phyloP scores from a whole-genome alignment of 1,140 invertebrate genomes.

The Rhagoletis zephyria region DNA sequence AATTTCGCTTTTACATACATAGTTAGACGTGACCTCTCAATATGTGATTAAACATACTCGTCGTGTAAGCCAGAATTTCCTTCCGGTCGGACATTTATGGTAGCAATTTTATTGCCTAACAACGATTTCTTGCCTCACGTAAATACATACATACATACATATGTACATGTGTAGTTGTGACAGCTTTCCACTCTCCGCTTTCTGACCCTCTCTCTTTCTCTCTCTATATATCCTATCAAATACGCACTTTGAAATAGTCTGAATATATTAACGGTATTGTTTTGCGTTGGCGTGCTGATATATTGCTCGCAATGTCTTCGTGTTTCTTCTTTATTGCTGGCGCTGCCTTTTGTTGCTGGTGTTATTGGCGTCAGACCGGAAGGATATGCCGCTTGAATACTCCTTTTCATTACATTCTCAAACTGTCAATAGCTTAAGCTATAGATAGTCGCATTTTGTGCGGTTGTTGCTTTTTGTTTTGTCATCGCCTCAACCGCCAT shows the following conservation, averaged over 20 bases:
- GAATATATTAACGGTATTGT: background rate
- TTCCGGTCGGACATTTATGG: too few species aligned
- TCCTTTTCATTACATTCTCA: background rate
- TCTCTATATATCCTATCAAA: too few species aligned
- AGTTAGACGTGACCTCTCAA: too few species aligned
- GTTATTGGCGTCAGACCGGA: background rate
- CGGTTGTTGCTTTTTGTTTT: background rate
- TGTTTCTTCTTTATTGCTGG: background rate
- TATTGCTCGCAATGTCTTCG: background rate
- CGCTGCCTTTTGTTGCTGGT: background rate
- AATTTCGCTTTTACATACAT: too few species aligned
- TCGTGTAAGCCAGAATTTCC: too few species aligned
- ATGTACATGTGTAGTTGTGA: too few species aligned
- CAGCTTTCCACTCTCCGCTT: too few species aligned
- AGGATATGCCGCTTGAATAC: constrained; percentile 17
- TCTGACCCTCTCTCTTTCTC: too few species aligned
- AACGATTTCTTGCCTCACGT: background rate
- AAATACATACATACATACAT: background rate
- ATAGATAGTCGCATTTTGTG: too few species aligned
- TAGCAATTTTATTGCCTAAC: background rate
- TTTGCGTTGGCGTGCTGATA: background rate
- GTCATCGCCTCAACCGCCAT: background rate
- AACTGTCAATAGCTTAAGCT: background rate
- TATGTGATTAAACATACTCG: too few species aligned
- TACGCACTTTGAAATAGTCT: too few species aligned